phyloP scores from a whole-genome alignment of 2,888 invertebrate genomes.

The Cryptus viduatorius region DNA sequence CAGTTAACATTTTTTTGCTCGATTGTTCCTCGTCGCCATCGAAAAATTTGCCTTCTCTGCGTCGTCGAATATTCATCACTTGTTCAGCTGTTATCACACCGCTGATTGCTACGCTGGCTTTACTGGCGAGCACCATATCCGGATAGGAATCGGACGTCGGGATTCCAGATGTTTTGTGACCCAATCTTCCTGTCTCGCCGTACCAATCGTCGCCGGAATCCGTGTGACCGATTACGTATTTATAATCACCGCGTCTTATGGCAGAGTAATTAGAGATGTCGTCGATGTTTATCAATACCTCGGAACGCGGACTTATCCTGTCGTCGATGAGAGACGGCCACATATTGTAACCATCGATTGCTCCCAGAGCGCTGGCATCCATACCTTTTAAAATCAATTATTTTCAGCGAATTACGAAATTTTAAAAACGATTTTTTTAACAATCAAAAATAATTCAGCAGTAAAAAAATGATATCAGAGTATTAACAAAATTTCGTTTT shows the following conservation, averaged over 20 bases:
- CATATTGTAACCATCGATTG: conserved; percentile 87
- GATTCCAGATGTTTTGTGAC: conserved; percentile 83
- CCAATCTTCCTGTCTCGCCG: conserved; percentile 83
- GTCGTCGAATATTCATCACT: conserved; percentile 74
- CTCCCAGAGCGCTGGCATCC: conserved; percentile 84
- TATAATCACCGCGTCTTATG: conserved; percentile 88
- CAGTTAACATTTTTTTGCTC: conserved; percentile 70
- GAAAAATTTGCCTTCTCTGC: conserved; percentile 78
- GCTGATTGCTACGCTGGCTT: conserved; percentile 85
- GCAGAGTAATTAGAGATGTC: conserved; percentile 87
- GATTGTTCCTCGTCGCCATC: conserved; percentile 35
- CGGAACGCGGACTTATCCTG: conserved; percentile 85
- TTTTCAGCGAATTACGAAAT: neutral
- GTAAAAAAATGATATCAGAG: neutral
- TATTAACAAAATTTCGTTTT: neutral
- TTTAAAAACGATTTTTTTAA: too few species aligned
- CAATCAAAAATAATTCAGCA: too few species aligned
- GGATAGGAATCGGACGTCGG: conserved; percentile 73
- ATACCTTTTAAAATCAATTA: conserved; percentile 79
- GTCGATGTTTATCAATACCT: conserved; percentile 88
- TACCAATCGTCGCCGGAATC: conserved; percentile 83
- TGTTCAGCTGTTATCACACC: conserved; percentile 85
- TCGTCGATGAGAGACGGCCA: conserved; percentile 86
- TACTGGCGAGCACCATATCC: conserved; percentile 84
- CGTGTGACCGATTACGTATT: conserved; percentile 87